A percentile compares a stretch with the other conserved stretches of the same genome.
These are phyloP conservation scores for Notamacropus eugenii DNA, from an alignment of 2,797 vertebrate species.

Conservation along the genomic window DNA sequence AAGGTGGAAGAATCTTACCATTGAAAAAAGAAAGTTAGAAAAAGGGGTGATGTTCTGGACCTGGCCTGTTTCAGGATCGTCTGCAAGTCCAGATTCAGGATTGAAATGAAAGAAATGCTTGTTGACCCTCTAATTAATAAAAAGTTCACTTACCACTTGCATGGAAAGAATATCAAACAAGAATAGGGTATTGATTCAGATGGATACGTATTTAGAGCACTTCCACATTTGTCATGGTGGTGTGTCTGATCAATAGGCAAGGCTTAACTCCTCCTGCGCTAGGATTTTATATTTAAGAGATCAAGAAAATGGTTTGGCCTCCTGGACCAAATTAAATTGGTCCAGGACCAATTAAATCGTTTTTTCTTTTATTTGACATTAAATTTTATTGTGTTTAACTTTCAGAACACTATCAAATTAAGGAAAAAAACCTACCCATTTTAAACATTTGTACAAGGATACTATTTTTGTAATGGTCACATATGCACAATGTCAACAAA, in stretches of 20 bases:
- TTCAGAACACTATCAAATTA: neutral
- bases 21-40: neutral
- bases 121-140: neutral
- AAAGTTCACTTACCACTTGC: neutral
- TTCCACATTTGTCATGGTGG: neutral
- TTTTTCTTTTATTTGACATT: neutral
- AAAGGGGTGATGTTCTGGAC: neutral
- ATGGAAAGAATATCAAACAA: neutral
- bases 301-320: neutral
- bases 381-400: conserved; percentile 42
- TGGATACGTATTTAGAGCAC: neutral
- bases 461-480: neutral
- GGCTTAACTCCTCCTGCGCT: neutral
- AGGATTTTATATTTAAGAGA: neutral
- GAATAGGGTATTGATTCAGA: neutral
- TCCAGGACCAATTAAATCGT: neutral
- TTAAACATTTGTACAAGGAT: neutral
- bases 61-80: neutral
- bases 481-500: neutral
- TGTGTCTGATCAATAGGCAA: neutral
- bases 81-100: neutral
- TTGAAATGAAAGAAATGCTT: neutral
- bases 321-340: neutral
- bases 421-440: neutral
- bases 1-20: neutral